Evolutionary conservation across 1,140 invertebrate genomes (phyloP).

Genomic region (Scaptomyza graminum): DNA sequence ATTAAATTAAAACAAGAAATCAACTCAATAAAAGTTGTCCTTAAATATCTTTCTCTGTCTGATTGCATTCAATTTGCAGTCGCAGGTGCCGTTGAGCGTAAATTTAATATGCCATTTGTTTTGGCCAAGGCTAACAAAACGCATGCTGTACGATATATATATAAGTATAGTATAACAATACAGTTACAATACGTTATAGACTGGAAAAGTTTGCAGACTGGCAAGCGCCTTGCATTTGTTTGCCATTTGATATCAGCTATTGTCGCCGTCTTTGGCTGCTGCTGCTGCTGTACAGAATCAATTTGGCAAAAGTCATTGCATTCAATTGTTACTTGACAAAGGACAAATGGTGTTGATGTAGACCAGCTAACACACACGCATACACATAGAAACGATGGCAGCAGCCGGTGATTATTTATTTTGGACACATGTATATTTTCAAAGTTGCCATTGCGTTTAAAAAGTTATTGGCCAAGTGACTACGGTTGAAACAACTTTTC

Average conservation of each 20-base stretch:
- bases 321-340: conserved; percentile 81
- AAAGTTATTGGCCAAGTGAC: conserved; percentile 72
- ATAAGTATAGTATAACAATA: conserved; percentile 9
- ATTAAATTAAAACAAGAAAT: no score
- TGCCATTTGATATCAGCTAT: conserved; percentile 59
- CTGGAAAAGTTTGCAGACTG: conserved; percentile 50
- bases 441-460: conserved; percentile 58
- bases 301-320: conserved; percentile 81
- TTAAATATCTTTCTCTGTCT: no score
- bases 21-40: no score
- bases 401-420: conserved; percentile 67
- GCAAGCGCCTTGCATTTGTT: conserved; percentile 55
- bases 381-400: conserved; percentile 3
- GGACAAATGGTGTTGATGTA: conserved; percentile 78
- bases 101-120: conserved; percentile 80
- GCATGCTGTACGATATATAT: conserved; percentile 19
- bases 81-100: conserved; percentile 75
- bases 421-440: conserved; percentile 75
- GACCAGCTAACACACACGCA: conserved; percentile 14
- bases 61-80: conserved; percentile 45
- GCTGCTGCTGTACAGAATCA: conserved; percentile 65
- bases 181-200: conserved; percentile 2
- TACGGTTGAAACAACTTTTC: conserved; percentile 58
- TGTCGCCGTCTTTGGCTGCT: conserved; percentile 48
- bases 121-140: conserved; percentile 68